Evolutionary conservation across 2,113 vertebrate species (phyloP).

Genomic region (Rhea pennata): DNA sequence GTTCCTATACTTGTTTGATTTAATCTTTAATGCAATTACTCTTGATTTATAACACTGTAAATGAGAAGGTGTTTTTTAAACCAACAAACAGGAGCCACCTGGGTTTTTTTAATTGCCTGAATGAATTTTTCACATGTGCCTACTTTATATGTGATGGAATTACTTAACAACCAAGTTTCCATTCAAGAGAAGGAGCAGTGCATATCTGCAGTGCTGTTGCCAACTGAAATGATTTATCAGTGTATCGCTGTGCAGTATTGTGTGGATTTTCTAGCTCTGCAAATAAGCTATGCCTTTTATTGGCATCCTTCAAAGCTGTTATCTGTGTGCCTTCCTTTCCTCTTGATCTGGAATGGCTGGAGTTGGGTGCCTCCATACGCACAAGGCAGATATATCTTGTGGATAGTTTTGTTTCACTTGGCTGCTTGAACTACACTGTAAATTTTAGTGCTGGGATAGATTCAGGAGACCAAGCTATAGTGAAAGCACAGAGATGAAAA

Average conservation of each 20-base stretch:
- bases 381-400: not conserved
- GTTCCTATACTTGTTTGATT: not conserved
- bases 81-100: constrained; percentile 20
- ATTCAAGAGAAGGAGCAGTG: not conserved
- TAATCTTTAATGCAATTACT: constrained; percentile 58
- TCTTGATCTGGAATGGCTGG: not conserved
- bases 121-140: constrained; percentile 23
- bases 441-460: not conserved
- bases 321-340: not conserved
- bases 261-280: not conserved
- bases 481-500: not conserved
- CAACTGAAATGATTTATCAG: not conserved
- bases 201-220: not conserved
- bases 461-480: not conserved
- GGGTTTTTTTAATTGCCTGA: constrained; percentile 39
- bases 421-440: not conserved
- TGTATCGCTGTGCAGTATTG: not conserved
- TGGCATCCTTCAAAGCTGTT: not conserved
- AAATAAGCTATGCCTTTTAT: not conserved
- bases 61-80: constrained; percentile 33
- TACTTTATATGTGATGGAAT: not conserved
- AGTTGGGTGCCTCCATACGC: not conserved
- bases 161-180: not conserved
- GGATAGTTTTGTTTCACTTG: not conserved
- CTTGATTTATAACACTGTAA: constrained; percentile 44